Base-by-base conservation (phyloP, 1,140 invertebrate genomes). In the Trypoxylus dichotomus region DNA sequence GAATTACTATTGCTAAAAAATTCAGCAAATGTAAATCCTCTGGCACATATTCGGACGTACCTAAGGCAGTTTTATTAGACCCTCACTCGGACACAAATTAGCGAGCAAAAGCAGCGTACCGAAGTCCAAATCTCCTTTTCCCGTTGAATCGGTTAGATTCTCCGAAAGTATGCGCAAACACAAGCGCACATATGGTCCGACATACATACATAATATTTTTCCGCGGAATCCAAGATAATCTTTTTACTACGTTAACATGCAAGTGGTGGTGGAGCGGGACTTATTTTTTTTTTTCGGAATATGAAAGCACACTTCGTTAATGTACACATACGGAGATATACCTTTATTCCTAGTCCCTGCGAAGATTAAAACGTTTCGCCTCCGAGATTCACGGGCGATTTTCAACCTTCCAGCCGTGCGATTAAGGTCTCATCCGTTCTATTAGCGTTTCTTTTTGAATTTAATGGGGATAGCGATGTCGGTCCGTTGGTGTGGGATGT, bases 231-330 rank as follows among this genome's bases (percentile, higher is more conserved):
- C 47, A 15, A 54, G 47, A 54, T 54, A 54, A 54, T 54, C 47
- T 54, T 54, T 54, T 54, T 54, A 54, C 47, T 54, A n/a, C 15
- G 19, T 54, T 54, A 19, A 54, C 19, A n/a, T 54, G n/a, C 15
- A 54, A 54, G 47, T 54, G 3, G n/a, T 15, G 47, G 47, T 19
- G 6, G 15, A 54, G 15, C 19, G 43, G 43, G 43, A 47, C 43
- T 47, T 47, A 47, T 47, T 47, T 47, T n/a, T 47, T n/a, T 54
- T 54, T 54, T 54, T 54, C 15, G 47, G 47, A 54, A 54, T 54
- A 54, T 54, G 5, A 19, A 54, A 54, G 19, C 15, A 19, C 47
- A 54, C 5, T 54, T 54, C 15, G 15, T 19, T n/a, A 54, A 8
- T 37, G 32, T 37, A 37, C 32, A 37, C 32, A 37, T 37, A 37